phyloP scores from a whole-genome alignment of 2,797 vertebrate genomes.

The Esox lucius region DNA sequence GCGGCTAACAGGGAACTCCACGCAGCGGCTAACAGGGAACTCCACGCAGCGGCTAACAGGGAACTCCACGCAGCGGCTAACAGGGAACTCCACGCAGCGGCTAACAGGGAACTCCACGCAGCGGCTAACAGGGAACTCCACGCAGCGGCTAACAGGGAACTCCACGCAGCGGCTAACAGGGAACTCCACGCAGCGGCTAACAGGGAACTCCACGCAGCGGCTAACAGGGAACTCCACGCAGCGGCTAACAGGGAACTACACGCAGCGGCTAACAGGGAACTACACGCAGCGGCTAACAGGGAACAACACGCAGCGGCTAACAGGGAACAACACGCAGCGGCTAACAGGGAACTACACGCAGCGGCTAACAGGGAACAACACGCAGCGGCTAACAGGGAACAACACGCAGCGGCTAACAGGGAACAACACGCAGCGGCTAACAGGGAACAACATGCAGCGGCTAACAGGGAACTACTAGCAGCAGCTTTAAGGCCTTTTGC shows the following conservation, averaged over 20 bases:
- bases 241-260: neutral
- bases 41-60: neutral
- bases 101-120: neutral
- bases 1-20: neutral
- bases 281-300: neutral
- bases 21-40: too few relatives aligned
- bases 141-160: neutral
- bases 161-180: too few relatives aligned
- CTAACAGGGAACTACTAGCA: too few relatives aligned
- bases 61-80: neutral
- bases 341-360: neutral
- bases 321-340: too few relatives aligned
- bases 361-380: neutral
- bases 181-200: neutral
- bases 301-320: neutral
- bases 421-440: neutral
- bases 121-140: too few relatives aligned
- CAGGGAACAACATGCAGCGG: too few relatives aligned
- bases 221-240: too few relatives aligned
- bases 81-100: too few relatives aligned
- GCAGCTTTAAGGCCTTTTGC: neutral
- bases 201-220: neutral
- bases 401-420: neutral
- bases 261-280: too few relatives aligned
- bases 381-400: too few relatives aligned